These are phyloP conservation scores for Oncorhynchus kisutch DNA, from an alignment of 2,113 vertebrate species.

Conservation along the genomic window DNA sequence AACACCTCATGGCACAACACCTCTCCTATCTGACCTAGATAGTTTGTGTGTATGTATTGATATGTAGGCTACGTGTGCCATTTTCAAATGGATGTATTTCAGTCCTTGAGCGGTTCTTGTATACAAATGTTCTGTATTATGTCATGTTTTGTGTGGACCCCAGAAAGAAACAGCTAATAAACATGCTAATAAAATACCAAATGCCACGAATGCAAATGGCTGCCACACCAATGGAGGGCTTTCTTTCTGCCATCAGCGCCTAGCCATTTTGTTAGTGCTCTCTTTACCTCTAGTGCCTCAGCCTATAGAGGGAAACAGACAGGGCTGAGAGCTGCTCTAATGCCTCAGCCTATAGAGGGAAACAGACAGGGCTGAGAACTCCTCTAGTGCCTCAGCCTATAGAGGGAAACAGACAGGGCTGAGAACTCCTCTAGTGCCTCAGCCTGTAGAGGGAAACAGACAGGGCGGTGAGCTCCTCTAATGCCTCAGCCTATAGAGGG, in stretches of 20 bases:
- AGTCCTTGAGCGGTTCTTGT: too few species aligned
- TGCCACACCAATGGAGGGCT: slow-evolving; percentile 4
- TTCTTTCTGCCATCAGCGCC: slow-evolving; percentile 18
- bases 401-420: neutral
- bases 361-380: neutral
- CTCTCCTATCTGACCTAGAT: too few species aligned
- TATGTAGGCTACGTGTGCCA: too few species aligned
- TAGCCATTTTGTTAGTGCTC: slow-evolving; percentile 13
- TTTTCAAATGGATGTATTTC: too few species aligned
- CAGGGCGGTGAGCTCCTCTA: neutral
- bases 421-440: too few species aligned
- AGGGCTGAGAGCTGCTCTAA: slow-evolving; percentile 15
- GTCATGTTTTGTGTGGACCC: too few species aligned
- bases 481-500: neutral
- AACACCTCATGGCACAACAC: too few species aligned
- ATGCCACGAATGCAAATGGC: slow-evolving; percentile 37
- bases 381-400: slow-evolving; percentile 16
- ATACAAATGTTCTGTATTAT: too few species aligned
- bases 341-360: slow-evolving; percentile 11
- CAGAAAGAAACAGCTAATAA: too few species aligned
- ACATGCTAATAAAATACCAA: too few species aligned
- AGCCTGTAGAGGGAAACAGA: too few species aligned
- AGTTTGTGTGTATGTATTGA: too few species aligned
- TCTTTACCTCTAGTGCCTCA: neutral
- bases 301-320: neutral